Evolutionary conservation across 2,888 invertebrate species (phyloP).

Genomic region (Drosophila flavopinicola): DNA sequence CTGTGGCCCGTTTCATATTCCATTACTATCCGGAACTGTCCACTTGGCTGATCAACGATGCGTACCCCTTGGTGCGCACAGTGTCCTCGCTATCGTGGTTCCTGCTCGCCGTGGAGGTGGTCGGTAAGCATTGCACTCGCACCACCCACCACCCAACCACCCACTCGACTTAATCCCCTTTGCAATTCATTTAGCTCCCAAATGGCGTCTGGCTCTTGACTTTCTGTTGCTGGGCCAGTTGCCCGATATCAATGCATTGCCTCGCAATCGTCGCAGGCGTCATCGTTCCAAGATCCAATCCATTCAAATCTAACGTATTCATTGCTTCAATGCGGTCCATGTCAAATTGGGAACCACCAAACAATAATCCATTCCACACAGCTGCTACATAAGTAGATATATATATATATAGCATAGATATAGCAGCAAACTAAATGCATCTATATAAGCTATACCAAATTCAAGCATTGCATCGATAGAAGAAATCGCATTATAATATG

Average conservation of each 20-base stretch:
- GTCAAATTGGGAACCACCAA: no score
- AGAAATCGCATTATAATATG: no score
- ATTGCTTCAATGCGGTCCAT: background rate
- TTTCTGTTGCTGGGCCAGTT: constrained; percentile 45
- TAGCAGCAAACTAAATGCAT: no score
- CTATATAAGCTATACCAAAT: no score
- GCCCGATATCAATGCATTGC: constrained; percentile 12
- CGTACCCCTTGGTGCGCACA: constrained; percentile 32
- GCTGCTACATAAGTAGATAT: no score
- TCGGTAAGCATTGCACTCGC: constrained; percentile 22
- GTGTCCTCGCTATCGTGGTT: constrained; percentile 34
- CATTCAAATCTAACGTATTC: constrained; percentile 2
- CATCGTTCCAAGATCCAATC: background rate
- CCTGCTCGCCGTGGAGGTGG: constrained; percentile 31
- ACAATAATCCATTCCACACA: no score
- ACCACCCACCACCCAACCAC: background rate
- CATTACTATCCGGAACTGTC: constrained; percentile 24
- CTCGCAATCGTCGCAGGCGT: constrained; percentile 6
- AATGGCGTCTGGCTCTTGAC: constrained; percentile 52
- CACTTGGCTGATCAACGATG: constrained; percentile 44
- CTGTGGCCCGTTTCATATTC: constrained; percentile 18
- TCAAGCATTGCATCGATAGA: no score
- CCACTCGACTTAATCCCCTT: background rate
- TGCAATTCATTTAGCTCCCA: constrained; percentile 22
- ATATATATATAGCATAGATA: no score